A percentile compares a stretch with the other conserved stretches of the same genome.
Conservation (phyloP, 2,113 vertebrate species). For the Macroglossus sobrinus region DNA sequence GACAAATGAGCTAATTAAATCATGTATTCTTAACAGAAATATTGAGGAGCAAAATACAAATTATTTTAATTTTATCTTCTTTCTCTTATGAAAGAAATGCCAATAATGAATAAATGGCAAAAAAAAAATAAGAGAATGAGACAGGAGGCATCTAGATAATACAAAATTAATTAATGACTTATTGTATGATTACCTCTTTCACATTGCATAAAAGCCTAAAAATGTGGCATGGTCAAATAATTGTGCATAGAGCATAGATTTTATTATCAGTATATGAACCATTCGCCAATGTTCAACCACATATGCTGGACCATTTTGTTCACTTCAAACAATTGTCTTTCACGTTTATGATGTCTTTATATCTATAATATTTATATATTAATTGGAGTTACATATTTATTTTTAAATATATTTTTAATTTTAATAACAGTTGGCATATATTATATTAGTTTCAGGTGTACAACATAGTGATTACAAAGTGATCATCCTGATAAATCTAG, state of each 20-base stretch:
- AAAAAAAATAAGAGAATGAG: background rate
- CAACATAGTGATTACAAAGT: too few relatives aligned
- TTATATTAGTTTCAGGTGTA: too few relatives aligned
- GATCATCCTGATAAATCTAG: too few relatives aligned
- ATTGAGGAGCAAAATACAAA: slow-evolving; percentile 47
- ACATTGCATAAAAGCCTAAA: slow-evolving; percentile 16
- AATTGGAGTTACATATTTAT: slow-evolving; percentile 37
- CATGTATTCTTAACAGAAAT: background rate
- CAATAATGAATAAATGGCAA: background rate
- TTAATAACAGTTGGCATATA: too few relatives aligned
- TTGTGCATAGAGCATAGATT: background rate
- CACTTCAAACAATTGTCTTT: slow-evolving; percentile 26
- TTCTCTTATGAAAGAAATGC: slow-evolving; percentile 31
- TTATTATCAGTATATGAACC: background rate
- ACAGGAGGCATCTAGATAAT: background rate
- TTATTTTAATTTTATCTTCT: slow-evolving; percentile 43
- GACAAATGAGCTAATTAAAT: slow-evolving; percentile 1
- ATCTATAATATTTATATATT: slow-evolving; percentile 38
- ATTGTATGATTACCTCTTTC: background rate
- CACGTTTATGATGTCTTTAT: slow-evolving; percentile 8
- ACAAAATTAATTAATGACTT: slow-evolving; percentile 22
- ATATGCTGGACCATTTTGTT: background rate
- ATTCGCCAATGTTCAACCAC: background rate
- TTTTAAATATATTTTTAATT: too few relatives aligned
- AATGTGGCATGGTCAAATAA: background rate